A percentile compares a stretch with the other conserved stretches of the same genome.
Conservation (phyloP, 1,140 invertebrate genomes). For the Tyrophagus putrescentiae region DNA sequence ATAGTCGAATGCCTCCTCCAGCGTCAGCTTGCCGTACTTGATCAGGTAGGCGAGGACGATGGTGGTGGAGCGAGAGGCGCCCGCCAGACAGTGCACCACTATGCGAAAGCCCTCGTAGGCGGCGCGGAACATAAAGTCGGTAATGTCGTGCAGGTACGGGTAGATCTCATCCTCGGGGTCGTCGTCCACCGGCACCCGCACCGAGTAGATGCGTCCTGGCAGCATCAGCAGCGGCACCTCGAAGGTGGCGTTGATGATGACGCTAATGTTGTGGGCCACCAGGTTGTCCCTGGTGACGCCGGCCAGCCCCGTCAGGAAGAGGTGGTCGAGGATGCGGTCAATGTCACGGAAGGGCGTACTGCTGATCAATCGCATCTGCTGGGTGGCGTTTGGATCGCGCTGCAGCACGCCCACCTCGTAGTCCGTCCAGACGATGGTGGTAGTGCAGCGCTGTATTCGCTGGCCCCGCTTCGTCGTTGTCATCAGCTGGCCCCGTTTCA, state of each 20-base stretch:
- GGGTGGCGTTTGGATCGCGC: background rate
- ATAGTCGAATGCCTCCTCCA: constrained; percentile 49
- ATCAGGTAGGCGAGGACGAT: constrained; percentile 73
- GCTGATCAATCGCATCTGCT: background rate
- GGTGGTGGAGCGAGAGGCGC: constrained; percentile 65
- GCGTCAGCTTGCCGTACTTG: constrained; percentile 56
- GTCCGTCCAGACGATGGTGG: background rate
- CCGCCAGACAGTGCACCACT: constrained; percentile 74
- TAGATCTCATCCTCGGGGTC: constrained; percentile 1
- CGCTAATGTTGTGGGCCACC: background rate
- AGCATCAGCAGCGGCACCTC: constrained; percentile 4
- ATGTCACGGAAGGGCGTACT: constrained; percentile 1
- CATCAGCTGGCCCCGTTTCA: too few species aligned
- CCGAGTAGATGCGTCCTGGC: background rate
- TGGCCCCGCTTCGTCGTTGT: too few species aligned
- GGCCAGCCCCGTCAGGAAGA: constrained; percentile 16
- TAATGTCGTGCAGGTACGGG: background rate
- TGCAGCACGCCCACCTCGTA: background rate
- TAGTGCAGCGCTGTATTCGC: too few species aligned
- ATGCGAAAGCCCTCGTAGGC: background rate
- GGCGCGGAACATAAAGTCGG: background rate
- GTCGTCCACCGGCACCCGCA: constrained; percentile 14
- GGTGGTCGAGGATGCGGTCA: constrained; percentile 1
- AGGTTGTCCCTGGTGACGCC: constrained; percentile 13
- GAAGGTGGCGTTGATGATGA: background rate